Conservation (phyloP, 2,888 invertebrate species). For the Eupithecia tripunctaria region DNA sequence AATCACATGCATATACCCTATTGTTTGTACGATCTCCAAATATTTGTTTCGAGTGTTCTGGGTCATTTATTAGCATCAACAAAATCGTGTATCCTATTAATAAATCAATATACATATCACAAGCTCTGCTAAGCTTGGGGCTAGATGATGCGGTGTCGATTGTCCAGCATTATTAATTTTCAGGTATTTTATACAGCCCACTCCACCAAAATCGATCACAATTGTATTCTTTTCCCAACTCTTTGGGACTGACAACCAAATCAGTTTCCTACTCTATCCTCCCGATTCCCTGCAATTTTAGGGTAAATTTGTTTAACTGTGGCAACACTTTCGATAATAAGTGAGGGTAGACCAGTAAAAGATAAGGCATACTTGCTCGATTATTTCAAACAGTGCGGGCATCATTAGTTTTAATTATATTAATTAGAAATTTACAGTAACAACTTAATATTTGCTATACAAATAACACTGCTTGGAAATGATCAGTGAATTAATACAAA, state of each 20-base stretch:
- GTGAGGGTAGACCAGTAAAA: conserved; percentile 31
- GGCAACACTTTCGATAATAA: conserved; percentile 30
- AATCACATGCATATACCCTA: no score
- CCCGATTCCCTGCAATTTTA: not conserved
- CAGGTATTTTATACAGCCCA: not conserved
- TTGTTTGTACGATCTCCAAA: no score
- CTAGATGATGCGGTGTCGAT: no score
- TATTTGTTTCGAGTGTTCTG: no score
- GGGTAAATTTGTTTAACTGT: not conserved
- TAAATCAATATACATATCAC: no score
- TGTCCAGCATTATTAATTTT: no score
- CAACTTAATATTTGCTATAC: not conserved
- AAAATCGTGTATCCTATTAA: no score
- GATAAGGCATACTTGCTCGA: conserved; percentile 32
- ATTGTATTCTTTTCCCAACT: not conserved
- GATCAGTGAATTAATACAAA: not conserved
- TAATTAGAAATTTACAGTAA: not conserved
- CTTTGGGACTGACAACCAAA: not conserved
- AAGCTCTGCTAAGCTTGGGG: no score
- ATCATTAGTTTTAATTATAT: conserved; percentile 13
- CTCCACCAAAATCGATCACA: not conserved
- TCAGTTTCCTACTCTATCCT: not conserved
- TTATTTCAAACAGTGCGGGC: conserved; percentile 23
- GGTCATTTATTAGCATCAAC: no score
- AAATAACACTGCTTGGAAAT: not conserved